Evolutionary conservation across 2,113 vertebrate species (phyloP), one percentile per base, ranked within the genome.

Genomic region (Promerops cafer): DNA sequence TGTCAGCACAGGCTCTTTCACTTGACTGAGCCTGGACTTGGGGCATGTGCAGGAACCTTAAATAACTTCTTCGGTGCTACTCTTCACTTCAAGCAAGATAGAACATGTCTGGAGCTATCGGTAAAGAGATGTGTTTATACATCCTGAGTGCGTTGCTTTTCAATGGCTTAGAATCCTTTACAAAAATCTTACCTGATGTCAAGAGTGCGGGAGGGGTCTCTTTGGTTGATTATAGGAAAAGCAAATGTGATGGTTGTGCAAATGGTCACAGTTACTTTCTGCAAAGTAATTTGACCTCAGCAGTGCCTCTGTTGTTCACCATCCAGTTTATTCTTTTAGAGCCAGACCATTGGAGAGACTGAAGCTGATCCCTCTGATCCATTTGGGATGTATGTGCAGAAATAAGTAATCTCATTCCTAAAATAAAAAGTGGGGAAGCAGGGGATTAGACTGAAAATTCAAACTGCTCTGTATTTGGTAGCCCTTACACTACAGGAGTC

Each of bases 171-270:
- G 57, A 93, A 83, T 42, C 49, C 61, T 76, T 83, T 74, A 56
- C 60, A 82, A 78, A 81, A 87, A 20, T 31, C n/a, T 60, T 31
- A 26, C 5, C 35, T 52, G 13, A 45, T 65, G 71, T 74, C 31
- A 27, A 13, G 60, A 65, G 37, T 19, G 21, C 1, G 0, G 13
- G 37, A 37, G 8, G 3, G 12, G 1, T 6, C 18, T 75, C 39
- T 72, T 47, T 54, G 27, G 10, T 45, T 61, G 40, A 33, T 85
- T n/a, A 16, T 26, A 59, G 47, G 24, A 69, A 68, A 80, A 74
- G 13, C 31, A 63, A 77, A 63, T 37, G 59, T 1, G 16, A 56
- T 37, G 47, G 4, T 42, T 89, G 45, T 78, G 42, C 64, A 75
- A 54, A 70, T 56, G 35, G 31, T 88, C 53, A 54, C 3, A 11